These are phyloP conservation scores for Macroramphosus scolopax DNA, from an alignment of 2,797 vertebrate species.

Conservation along the genomic window DNA sequence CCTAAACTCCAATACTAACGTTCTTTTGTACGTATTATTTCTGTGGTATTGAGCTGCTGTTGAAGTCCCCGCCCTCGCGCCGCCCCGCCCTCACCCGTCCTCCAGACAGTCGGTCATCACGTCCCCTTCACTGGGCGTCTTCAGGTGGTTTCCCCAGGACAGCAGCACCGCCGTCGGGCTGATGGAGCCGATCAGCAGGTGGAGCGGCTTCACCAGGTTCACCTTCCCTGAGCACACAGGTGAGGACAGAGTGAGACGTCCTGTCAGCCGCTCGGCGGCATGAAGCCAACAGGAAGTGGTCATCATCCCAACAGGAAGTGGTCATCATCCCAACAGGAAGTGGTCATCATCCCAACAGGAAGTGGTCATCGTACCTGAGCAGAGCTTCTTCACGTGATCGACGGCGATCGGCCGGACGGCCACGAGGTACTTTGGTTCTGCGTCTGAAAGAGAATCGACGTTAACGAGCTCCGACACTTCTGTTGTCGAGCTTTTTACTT, in stretches of 20 bases:
- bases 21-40: too few relatives aligned
- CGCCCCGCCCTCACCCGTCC: constrained; percentile 91
- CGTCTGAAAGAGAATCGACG: constrained; percentile 79
- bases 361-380: constrained; percentile 65
- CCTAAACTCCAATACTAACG: too few relatives aligned
- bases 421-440: constrained; percentile 92
- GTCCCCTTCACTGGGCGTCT: constrained; percentile 86
- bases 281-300: too few relatives aligned
- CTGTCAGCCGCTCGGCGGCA: too few relatives aligned
- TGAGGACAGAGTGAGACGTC: too few relatives aligned
- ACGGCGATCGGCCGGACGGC: constrained; percentile 84
- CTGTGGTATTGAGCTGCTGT: too few relatives aligned
- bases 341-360: not conserved
- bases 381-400: constrained; percentile 78
- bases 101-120: constrained; percentile 88
- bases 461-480: too few relatives aligned
- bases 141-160: constrained; percentile 93
- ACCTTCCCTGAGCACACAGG: constrained; percentile 81
- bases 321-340: not conserved
- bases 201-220: constrained; percentile 86
- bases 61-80: too few relatives aligned
- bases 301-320: not conserved
- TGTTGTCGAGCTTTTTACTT: too few relatives aligned
- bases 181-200: constrained; percentile 91
- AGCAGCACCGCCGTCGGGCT: constrained; percentile 89